These are phyloP conservation scores for Chrysolina americana DNA, from an alignment of 2,888 invertebrate genomes.

Conservation along the genomic window DNA sequence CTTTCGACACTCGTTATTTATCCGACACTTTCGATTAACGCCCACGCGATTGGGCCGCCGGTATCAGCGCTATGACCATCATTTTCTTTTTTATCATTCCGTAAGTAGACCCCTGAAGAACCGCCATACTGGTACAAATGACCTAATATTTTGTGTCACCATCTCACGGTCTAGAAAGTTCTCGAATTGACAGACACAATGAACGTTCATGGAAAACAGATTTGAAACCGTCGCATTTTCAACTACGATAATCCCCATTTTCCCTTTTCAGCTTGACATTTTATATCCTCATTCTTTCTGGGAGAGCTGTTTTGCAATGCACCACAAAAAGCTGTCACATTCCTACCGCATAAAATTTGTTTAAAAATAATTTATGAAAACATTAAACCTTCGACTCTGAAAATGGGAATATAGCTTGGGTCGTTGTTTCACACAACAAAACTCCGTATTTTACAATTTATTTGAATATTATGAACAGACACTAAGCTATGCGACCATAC, in stretches of 20 bases:
- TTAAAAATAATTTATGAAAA: constrained; percentile 43
- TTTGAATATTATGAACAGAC: background rate
- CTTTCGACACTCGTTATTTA: too few species aligned
- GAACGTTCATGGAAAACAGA: background rate
- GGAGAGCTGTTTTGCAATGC: constrained; percentile 39
- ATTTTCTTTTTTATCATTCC: too few species aligned
- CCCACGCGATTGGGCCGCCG: too few species aligned
- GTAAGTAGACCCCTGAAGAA: too few species aligned
- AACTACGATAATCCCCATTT: constrained; percentile 17
- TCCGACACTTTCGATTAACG: too few species aligned
- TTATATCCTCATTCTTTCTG: constrained; percentile 40
- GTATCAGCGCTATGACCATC: too few species aligned
- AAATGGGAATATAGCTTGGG: constrained; percentile 30
- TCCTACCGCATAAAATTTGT: constrained; percentile 39
- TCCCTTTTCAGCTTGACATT: constrained; percentile 26
- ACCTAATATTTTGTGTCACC: too few species aligned
- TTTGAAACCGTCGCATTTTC: background rate
- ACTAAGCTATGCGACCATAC: background rate
- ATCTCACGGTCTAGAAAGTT: too few species aligned
- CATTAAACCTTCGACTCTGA: constrained; percentile 39
- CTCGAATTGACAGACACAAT: too few species aligned
- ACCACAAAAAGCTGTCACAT: constrained; percentile 42
- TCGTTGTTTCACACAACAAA: constrained; percentile 7
- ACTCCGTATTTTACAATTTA: background rate
- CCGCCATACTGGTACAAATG: too few species aligned